Base-by-base conservation (phyloP, 2,113 vertebrate species). In the Bubalus kerabau region DNA sequence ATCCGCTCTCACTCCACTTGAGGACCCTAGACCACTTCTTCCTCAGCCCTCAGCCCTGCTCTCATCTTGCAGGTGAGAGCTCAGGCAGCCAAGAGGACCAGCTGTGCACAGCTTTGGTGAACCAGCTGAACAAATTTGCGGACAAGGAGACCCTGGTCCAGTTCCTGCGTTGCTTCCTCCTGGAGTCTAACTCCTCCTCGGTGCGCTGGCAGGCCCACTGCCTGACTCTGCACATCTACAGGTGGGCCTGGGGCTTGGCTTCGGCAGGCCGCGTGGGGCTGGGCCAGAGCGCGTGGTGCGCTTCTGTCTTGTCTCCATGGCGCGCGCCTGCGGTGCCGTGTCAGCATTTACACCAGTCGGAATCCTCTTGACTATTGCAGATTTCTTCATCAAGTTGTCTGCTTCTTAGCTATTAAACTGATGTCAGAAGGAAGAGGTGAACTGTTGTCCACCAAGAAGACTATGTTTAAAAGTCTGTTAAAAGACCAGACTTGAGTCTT, bases 141-240 rank as follows among this genome's bases (percentile, higher is more conserved):
- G 99, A 99, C 98, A 99, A 99, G 97, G 99, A 99, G 98, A 99
- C 99, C 6, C 99, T 99, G 83, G 99, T 99, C 95, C 99, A 99
- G 98, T 99, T 99, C 98, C 98, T 99, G 67, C 99, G 99, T 89
- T 99, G 99, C 98, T 99, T 99, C 99, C 98, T 99, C 95, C 98
- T 99, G 87, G 99, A 99, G 97, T 99, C 99, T 62, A 99, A 99
- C 98, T 99, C 99, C 0, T 99, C 99, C 36, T 99, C 99, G 0
- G 99, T 99, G 95, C 99, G 99, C 95, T 99, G 99, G 99, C 99
- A 99, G 98, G 99, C 99, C 28, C 99, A 99, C 98, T 99, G 99
- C 98, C 98, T 99, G 78, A 99, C 99, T 0, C 99, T 99, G 97
- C 99, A 99, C 97, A 99, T 99, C 98, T 99, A 99, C 99, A 99